Evolutionary conservation across 2,797 vertebrate species (phyloP).

Genomic region (Acrossocheilus fasciatus): DNA sequence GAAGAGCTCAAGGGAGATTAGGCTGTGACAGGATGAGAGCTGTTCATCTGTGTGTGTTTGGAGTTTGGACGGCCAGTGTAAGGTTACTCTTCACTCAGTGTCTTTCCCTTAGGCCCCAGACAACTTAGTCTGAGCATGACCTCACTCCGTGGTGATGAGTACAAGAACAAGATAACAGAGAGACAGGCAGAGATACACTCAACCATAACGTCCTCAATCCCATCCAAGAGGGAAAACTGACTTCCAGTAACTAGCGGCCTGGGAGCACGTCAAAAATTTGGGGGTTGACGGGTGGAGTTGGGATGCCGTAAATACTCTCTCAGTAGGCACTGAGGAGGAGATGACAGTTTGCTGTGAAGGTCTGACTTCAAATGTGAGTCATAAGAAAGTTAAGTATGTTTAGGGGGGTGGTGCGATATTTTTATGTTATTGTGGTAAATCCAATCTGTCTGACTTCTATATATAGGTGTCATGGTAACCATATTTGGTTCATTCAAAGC

Average conservation of each 20-base stretch:
- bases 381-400: neutral
- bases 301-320: slow-evolving; percentile 48
- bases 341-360: neutral
- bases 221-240: slow-evolving; percentile 32
- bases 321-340: neutral
- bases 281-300: slow-evolving; percentile 33
- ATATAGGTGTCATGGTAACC: no score
- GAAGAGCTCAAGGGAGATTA: slow-evolving; percentile 49
- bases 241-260: slow-evolving; percentile 43
- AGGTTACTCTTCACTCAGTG: slow-evolving; percentile 31
- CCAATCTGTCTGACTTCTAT: neutral
- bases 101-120: slow-evolving; percentile 40
- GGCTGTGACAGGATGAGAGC: slow-evolving; percentile 49
- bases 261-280: slow-evolving; percentile 49
- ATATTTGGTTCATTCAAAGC: neutral
- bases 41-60: slow-evolving; percentile 30
- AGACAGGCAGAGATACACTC: slow-evolving; percentile 22
- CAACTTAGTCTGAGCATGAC: slow-evolving; percentile 45
- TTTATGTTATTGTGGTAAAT: neutral
- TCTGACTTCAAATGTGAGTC: neutral
- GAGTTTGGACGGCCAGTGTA: slow-evolving; percentile 20
- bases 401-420: neutral
- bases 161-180: slow-evolving; percentile 34
- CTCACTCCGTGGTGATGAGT: slow-evolving; percentile 33
- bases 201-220: slow-evolving; percentile 42